These are phyloP conservation scores for Anser brachyrhynchus DNA, from an alignment of 2,113 vertebrate species.

Conservation along the genomic window DNA sequence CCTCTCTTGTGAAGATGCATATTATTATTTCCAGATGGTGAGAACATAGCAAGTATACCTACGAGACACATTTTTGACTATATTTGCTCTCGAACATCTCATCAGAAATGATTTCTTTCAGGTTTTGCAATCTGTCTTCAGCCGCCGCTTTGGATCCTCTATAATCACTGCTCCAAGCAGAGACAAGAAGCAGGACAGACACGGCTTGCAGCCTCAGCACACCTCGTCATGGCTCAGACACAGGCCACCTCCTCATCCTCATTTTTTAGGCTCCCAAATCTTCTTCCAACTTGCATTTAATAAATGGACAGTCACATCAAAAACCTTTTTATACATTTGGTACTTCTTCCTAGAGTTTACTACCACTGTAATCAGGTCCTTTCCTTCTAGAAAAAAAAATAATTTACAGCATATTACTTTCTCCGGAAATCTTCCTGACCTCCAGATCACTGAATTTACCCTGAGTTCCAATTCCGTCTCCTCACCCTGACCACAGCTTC, in stretches of 20 bases:
- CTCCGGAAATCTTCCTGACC: background rate
- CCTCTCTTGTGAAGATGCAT: conserved; percentile 19
- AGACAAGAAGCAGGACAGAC: background rate
- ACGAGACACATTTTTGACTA: background rate
- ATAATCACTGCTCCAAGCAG: background rate
- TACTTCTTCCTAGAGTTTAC: background rate
- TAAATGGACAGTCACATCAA: background rate
- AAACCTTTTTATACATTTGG: background rate
- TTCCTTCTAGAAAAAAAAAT: background rate
- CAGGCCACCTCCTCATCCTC: background rate
- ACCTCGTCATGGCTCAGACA: background rate
- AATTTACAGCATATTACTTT: background rate
- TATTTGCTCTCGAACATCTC: conserved; percentile 16
- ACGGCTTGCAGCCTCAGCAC: background rate
- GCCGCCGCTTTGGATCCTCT: background rate
- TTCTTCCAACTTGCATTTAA: background rate
- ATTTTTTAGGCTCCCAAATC: background rate
- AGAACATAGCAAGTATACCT: conserved; percentile 60
- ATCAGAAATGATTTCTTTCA: conserved; percentile 45
- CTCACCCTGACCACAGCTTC: background rate
- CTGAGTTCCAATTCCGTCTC: background rate
- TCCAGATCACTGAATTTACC: background rate
- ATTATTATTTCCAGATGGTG: conserved; percentile 67
- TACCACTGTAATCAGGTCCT: rapidly evolving
- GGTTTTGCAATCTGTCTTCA: conserved; percentile 42